phyloP scores from a whole-genome alignment of 1,140 invertebrate species.

The Hormaphis cornu region DNA sequence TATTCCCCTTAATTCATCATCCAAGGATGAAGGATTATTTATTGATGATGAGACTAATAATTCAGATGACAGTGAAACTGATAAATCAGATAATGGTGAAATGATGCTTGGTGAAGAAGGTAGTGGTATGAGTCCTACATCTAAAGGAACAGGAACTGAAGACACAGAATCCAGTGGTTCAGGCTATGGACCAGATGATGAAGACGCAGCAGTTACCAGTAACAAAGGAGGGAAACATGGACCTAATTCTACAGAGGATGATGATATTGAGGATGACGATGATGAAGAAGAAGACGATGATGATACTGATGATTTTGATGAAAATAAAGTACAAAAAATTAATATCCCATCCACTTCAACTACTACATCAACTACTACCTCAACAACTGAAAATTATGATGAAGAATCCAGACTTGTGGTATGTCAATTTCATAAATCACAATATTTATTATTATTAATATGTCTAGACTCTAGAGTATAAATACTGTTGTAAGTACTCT shows the following conservation, averaged over 20 bases:
- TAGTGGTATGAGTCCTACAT: not conserved
- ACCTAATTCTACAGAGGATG: not conserved
- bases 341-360: not conserved
- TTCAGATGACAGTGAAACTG: not conserved
- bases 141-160: conserved; percentile 12
- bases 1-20: not conserved
- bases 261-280: not conserved
- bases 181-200: conserved; percentile 59
- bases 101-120: conserved; percentile 19
- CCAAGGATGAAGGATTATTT: conserved; percentile 1
- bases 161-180: conserved; percentile 60
- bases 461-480: not conserved
- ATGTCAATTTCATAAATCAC: not conserved
- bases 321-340: not conserved
- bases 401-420: conserved; percentile 7
- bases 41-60: conserved; percentile 15
- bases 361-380: not conserved
- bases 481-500: too few relatives aligned
- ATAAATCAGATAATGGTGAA: conserved; percentile 1
- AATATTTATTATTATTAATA: not conserved
- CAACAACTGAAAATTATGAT: not conserved
- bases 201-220: conserved; percentile 47
- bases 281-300: conserved; percentile 3
- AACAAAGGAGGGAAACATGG: conserved; percentile 36
- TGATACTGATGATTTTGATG: conserved; percentile 10